Percentiles rank a stretch among this genome's conserved stretches.
Evolutionary conservation across 1,140 invertebrate genomes (phyloP).

Genomic region (Apis mellifera): Amel_HAv3.1 CM009943.2:5749501-5750000

Average conservation of each 20-base stretch:
- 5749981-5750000: slow-evolving; percentile 95
- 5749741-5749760: slow-evolving; percentile 46
- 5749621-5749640: slow-evolving; percentile 81
- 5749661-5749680: slow-evolving; percentile 71
- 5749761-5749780: slow-evolving; percentile 55
- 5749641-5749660: slow-evolving; percentile 69
- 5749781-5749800: slow-evolving; percentile 51
- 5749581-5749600: slow-evolving; percentile 84
- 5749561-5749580: slow-evolving; percentile 83
- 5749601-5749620: slow-evolving; percentile 87
- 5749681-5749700: slow-evolving; percentile 75
- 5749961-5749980: slow-evolving; percentile 87
- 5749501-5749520: slow-evolving; percentile 87
- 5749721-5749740: slow-evolving; percentile 51
- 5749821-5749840: slow-evolving; percentile 58
- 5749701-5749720: slow-evolving; percentile 69
- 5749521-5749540: slow-evolving; percentile 90
- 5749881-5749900: slow-evolving; percentile 86
- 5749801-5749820: slow-evolving; percentile 48
- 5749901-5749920: slow-evolving; percentile 89
- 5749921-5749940: slow-evolving; percentile 84
- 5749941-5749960: slow-evolving; percentile 82
- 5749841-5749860: slow-evolving; percentile 74
- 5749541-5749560: slow-evolving; percentile 90
- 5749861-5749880: slow-evolving; percentile 80